Base-by-base conservation (phyloP, 2,888 invertebrate species). In the Drosophila merina region DNA sequence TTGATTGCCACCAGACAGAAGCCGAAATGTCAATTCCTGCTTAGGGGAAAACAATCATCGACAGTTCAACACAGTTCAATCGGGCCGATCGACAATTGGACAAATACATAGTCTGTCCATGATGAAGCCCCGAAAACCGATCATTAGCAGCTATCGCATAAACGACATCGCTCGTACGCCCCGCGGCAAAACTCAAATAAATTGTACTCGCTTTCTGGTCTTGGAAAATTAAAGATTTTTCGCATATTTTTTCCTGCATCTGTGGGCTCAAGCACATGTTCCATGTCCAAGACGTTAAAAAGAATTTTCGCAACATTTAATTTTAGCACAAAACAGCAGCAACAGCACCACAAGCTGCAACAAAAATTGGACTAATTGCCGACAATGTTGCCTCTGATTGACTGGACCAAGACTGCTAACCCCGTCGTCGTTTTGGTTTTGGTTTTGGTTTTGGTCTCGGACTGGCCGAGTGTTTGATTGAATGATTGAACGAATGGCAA, bases 291-390 rank as follows among this genome's bases (percentile, higher is more conserved):
- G 55, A 74, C 54, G 70, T 75, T 66, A 71, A 69, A 73, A 74
- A 84, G 84, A 84, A 85, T 86, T 86, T 88, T 86, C 87, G 88
- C 86, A 87, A 87, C 75, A 76, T 80, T 86, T 88, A 87, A 87
- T 87, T 88, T 88, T 84, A 83, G 85, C 75, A 79, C 72, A 77
- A 63, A 75, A 60, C 52, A 55, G 20, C 44, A 68, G 49, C 20
- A 33, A 14, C 26, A 51, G 57, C 58, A 47, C 60, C 49, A 33
- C 42, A 45, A 59, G 38, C 52, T 55, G 52, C 72, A 48, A 62
- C 71, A 74, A 86, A 86, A 86, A 79, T 79, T 85, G 86, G 77
- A 88, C 82, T 87, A 87, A 87, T 87, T 87, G 86, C 80, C 82
- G 82, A 69, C 83, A 79, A 80, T 76, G 79, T 77, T 77, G 59